Base-by-base conservation (phyloP, 2,797 vertebrate genomes). In the Dipus sagitta region DNA sequence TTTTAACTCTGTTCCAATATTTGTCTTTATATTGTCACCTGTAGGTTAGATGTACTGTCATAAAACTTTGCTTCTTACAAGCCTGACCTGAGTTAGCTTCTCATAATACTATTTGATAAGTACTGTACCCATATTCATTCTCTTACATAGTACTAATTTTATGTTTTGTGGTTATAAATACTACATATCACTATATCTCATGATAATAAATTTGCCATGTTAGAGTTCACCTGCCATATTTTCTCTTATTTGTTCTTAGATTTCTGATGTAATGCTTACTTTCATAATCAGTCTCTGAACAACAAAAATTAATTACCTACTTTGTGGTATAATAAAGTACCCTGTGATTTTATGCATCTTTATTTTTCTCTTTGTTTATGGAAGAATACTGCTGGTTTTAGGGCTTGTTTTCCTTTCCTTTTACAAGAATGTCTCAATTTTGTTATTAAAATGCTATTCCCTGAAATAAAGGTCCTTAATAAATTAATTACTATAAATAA, bases 271-370 rank as follows among this genome's bases (percentile, higher is more conserved):
- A 75, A 28, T 78, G 17, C 71, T 86, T 42, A 80, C 13, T 23
- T 79, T 90, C 3, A 62, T 11, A 79, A 62, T 84, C 79, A 26
- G 1, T 76, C 79, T 42, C 52, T 87, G 24, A 85, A 24, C 85
- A 34, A 91, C 23, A 91, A 71, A 38, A 76, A 62, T 54, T 78
- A 6, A 3, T 34, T 18, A 65, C 4, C 1, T 84, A 54, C 12
- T 79, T 90, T 70, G 5, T 21, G 6, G 89, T 77, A 80, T 34
- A 12, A 90, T 94, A 91, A 95, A 92, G 80, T 67, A 64, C 28
- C 32, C 91, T 78, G 54, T 62, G 34, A 92, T 86, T 47, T 23
- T 67, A 47, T 7, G 38, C 0, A 21, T 70, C 72, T 87, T 34
- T 6, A 42, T 47, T 86, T 88, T 80, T 83, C 1, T 15, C 70